Percentiles rank a stretch among this genome's conserved stretches.
Evolutionary conservation across 2,888 invertebrate species (phyloP).

Genomic region (Prosopocoilus inquinatus): DNA sequence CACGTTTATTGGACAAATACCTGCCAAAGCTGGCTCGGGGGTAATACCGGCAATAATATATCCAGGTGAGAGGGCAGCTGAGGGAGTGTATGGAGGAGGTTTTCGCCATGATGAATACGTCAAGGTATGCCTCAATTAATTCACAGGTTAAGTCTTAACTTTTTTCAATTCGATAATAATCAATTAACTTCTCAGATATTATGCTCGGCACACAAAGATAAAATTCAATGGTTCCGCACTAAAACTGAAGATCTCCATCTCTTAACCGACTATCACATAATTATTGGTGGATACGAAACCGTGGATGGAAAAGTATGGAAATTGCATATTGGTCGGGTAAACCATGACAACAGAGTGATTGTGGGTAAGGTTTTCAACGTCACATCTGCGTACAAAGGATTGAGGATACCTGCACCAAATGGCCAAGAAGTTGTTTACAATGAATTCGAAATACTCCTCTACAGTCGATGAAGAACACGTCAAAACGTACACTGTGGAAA

Average conservation of each 20-base stretch:
- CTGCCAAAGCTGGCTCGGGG: no score
- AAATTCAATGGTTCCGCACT: not conserved
- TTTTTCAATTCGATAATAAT: no score
- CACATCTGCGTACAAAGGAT: not conserved
- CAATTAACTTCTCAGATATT: not conserved
- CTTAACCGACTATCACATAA: not conserved
- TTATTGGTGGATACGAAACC: not conserved
- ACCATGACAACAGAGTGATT: not conserved
- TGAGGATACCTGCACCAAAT: not conserved
- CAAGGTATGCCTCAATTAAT: no score
- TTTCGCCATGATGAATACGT: no score
- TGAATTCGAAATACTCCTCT: not conserved
- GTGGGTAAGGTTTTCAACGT: not conserved
- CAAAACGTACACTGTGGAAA: no score
- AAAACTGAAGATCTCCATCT: not conserved
- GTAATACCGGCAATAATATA: no score
- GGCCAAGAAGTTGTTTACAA: not conserved
- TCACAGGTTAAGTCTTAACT: no score
- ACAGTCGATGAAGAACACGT: not conserved
- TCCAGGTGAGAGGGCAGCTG: no score
- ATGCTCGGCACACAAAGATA: not conserved
- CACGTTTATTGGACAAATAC: no score
- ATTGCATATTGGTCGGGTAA: not conserved
- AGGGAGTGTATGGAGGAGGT: no score
- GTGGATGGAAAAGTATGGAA: not conserved